Evolutionary conservation across 53 echinoderm and acorn worm genomes (phyloP), one percentile per base, ranked within the genome.

Genomic region (Antedon mediterranea): DNA sequence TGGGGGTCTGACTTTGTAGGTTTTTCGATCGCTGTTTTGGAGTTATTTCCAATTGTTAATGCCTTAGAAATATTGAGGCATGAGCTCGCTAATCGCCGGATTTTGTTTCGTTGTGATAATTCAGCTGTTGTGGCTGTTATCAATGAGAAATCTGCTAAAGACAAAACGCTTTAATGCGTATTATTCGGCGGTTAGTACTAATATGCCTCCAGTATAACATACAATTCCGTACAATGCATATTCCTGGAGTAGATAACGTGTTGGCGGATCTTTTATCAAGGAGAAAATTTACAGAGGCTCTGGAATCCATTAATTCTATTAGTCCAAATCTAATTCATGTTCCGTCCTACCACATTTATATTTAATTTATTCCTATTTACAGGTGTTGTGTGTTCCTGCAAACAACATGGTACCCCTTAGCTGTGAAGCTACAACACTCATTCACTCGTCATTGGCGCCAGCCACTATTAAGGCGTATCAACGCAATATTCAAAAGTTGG

Each of bases 211-310:
- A 30, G 9, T 4, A 77, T 15, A 81, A 81, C 77, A 70, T 84
- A 31, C 28, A 13, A 9, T 28, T 84, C 75, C 31, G 76, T 32
- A 84, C 84, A 28, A 34, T 32, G 6, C 80, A 85, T 37, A 41
- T 43, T 32, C 76, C 80, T 1, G 80, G 80, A 4, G 33, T 34
- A 18, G 20, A 75, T 29, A 85, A 85, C 76, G 71, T 76, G 0
- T 76, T 85, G 5, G 85, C 85, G 30, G 85, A 85, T 57, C 34
- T 80, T 30, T 71, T 85, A 15, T 80, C 85, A 9, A 76, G 85
- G n/a, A 76, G 76, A 31, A 80, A 85, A 80, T 73, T 83, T 77
- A n/a, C 72, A 9, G 26, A 44, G 4, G 77, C 78, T 33, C 11
- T 73, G 28, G 18, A 32, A 31, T 32, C 28, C 4, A 76, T 71